A percentile compares a stretch with the other conserved stretches of the same genome.
phyloP scores from a whole-genome alignment of 2,888 invertebrate genomes.

The Myopa tessellatipennis region DNA sequence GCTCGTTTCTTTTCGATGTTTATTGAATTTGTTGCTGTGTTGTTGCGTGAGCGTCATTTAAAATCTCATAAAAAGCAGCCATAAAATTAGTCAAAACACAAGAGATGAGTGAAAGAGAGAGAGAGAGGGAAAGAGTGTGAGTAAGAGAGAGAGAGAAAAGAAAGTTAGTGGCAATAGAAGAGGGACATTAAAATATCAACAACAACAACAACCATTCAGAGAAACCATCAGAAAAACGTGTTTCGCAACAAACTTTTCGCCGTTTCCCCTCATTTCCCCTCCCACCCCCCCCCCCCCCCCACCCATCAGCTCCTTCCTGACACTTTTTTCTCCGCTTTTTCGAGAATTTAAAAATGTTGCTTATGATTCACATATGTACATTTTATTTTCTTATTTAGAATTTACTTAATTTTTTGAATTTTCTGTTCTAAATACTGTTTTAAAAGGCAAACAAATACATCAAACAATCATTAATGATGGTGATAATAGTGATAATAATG shows the following conservation, averaged over 20 bases:
- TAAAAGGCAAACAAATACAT: too few species aligned
- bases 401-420: too few species aligned
- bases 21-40: neutral
- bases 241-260: neutral
- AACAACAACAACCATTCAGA: neutral
- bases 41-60: neutral
- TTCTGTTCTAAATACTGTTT: too few species aligned
- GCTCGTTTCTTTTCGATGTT: neutral
- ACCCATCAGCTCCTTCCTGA: too few species aligned
- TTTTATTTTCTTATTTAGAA: too few species aligned
- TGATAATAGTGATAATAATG: too few species aligned
- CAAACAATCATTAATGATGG: too few species aligned
- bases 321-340: too few species aligned
- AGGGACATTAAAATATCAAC: neutral
- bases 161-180: neutral
- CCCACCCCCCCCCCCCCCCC: too few species aligned
- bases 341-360: too few species aligned
- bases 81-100: neutral
- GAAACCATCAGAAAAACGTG: neutral
- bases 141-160: neutral
- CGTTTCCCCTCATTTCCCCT: neutral
- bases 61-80: neutral
- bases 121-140: neutral
- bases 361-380: too few species aligned
- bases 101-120: neutral